Conservation (phyloP, 2,113 vertebrate species). For the Microtus ochrogaster region DNA sequence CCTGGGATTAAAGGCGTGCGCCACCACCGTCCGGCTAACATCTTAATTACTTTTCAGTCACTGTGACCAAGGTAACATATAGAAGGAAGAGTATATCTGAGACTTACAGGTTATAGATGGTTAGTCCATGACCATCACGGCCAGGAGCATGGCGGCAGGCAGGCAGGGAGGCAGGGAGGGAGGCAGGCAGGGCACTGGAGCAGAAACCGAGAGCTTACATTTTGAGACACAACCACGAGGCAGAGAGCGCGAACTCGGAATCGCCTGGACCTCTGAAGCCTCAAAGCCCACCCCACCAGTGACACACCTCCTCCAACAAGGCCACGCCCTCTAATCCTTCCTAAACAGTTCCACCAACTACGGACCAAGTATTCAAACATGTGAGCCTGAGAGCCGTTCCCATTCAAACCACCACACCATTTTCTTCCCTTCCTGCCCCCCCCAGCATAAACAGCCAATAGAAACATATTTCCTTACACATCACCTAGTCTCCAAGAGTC, state of each 20-base stretch:
- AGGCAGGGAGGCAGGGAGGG: background rate
- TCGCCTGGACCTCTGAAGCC: too few species aligned
- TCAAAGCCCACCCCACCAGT: background rate
- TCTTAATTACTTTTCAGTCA: background rate
- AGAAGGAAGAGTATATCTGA: background rate
- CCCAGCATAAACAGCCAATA: background rate
- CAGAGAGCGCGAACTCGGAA: background rate
- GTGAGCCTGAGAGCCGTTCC: background rate
- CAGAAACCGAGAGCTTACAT: background rate
- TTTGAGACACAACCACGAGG: background rate
- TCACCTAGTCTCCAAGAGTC: background rate
- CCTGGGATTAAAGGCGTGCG: too few species aligned
- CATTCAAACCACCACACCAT: background rate
- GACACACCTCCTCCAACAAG: background rate
- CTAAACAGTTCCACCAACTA: background rate
- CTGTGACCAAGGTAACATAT: background rate
- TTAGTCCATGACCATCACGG: background rate
- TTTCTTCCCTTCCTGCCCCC: too few species aligned
- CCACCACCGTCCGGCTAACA: too few species aligned
- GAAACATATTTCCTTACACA: background rate
- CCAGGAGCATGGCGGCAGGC: background rate
- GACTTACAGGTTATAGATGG: background rate
- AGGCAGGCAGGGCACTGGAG: background rate
- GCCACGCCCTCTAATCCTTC: background rate
- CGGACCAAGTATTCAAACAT: background rate